phyloP scores from a whole-genome alignment of 2,113 vertebrate genomes.

The Tachysurus vachellii region DNA sequence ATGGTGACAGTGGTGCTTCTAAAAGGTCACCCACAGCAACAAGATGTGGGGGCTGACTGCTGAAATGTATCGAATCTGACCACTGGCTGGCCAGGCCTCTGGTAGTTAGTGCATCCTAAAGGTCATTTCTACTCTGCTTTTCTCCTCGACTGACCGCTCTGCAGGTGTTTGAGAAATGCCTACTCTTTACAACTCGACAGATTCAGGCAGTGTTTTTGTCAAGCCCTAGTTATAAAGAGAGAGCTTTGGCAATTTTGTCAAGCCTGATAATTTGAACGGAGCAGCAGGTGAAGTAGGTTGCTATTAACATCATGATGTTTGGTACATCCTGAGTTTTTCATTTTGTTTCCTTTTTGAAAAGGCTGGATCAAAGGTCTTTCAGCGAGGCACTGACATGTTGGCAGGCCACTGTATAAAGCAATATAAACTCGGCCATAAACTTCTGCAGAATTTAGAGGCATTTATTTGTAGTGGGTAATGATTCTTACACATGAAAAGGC shows the following conservation, averaged over 20 bases:
- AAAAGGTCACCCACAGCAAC: constrained; percentile 77
- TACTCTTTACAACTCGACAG: constrained; percentile 42
- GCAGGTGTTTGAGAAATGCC: constrained; percentile 36
- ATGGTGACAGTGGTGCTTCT: constrained; percentile 74
- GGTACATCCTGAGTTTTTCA: background rate
- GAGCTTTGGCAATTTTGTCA: constrained; percentile 46
- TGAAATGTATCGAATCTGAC: constrained; percentile 71
- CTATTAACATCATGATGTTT: background rate
- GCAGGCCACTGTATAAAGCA: background rate
- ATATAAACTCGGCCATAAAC: background rate
- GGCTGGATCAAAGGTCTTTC: constrained; percentile 3
- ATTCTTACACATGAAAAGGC: constrained; percentile 14
- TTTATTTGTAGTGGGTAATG: background rate
- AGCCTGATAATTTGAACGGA: constrained; percentile 27
- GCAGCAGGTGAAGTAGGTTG: constrained; percentile 38
- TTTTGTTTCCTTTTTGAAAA: constrained; percentile 8
- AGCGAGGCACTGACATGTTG: background rate
- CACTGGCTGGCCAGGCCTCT: constrained; percentile 57
- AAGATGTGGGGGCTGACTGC: constrained; percentile 60
- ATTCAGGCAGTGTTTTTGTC: constrained; percentile 49
- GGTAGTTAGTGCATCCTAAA: constrained; percentile 68
- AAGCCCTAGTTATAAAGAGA: constrained; percentile 40
- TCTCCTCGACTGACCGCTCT: constrained; percentile 59
- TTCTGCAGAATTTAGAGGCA: background rate
- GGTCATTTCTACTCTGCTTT: constrained; percentile 65